These are phyloP conservation scores for Ashinkailepas kermadecensis DNA, from an alignment of 2,888 invertebrate species.

Conservation along the genomic window DNA sequence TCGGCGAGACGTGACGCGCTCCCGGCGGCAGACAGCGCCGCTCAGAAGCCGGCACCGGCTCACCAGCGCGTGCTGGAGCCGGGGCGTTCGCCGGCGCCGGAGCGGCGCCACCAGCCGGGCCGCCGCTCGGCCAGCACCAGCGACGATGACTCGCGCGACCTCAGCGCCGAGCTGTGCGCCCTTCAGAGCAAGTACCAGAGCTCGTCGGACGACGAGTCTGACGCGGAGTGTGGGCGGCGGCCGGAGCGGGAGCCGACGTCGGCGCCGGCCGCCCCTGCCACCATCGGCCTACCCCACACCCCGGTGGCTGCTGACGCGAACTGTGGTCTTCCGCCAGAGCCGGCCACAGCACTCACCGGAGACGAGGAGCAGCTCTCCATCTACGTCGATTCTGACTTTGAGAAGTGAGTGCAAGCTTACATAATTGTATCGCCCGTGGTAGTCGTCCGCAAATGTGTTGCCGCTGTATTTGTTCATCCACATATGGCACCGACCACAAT, in stretches of 20 bases:
- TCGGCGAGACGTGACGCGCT: not conserved
- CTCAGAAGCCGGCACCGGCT: not conserved
- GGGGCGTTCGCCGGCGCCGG: not conserved
- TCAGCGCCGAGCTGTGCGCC: not conserved
- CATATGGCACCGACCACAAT: too few species aligned
- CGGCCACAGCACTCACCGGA: too few species aligned
- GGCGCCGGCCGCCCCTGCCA: too few species aligned
- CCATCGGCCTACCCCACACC: too few species aligned
- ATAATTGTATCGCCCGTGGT: too few species aligned
- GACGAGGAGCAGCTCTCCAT: not conserved
- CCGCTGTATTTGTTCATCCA: too few species aligned
- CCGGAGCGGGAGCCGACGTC: not conserved
- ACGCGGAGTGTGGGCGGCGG: not conserved
- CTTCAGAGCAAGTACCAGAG: not conserved
- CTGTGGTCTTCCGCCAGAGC: too few species aligned
- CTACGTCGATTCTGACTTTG: not conserved
- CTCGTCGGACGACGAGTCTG: not conserved
- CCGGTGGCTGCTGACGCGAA: too few species aligned
- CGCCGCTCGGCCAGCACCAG: not conserved
- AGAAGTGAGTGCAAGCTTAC: not conserved
- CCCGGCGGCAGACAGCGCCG: not conserved
- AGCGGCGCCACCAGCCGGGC: not conserved
- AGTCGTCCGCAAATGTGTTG: too few species aligned
- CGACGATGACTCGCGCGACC: not conserved
- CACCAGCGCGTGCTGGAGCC: not conserved